Evolutionary conservation across 1,140 invertebrate genomes (phyloP), one percentile per base, ranked within the genome.

Genomic region (Lasioglossum baleicum): DNA sequence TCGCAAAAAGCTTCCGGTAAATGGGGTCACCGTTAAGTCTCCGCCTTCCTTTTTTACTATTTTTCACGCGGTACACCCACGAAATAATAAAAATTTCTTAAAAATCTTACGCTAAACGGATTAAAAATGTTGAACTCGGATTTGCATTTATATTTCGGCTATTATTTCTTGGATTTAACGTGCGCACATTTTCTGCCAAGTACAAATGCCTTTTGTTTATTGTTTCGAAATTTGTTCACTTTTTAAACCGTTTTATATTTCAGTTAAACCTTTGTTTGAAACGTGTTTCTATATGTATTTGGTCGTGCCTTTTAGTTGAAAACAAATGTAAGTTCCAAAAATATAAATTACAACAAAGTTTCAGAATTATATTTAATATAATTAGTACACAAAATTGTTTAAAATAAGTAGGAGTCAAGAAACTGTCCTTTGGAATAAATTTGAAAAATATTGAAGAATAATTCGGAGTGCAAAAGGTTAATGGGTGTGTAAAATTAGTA

Each of bases 21-120:
- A 66, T 66, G 17, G 64, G 64, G 64, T 44, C 64, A 66, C 64
- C 35, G 64, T 22, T 22, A 58, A 58, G 20, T 58, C 56, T 7
- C 44, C 44, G 2, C 56, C n/a, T 58, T 58, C 17, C 56, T 58
- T 58, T 58, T 58, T 58, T n/a, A n/a, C 17, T 6, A 6, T 5
- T n/a, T 58, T 58, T 58, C 26, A 63, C 22, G 60, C 22, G 60
- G 26, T 63, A 31, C 60, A 31, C 4, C 60, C 2, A 31, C 60
- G 60, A 63, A 63, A 63, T 13, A n/a, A 31, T 63, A 63, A 63
- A 26, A 63, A 40, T 64, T 64, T 64, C 31, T 35, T 13, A 15
- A 64, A 64, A 64, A 64, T 64, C 15, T 15, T 40, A 5, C 60
- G 15, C 31, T 17, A 2, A 35, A 17, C 31, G 61, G 61, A 20